Evolutionary conservation across 2,888 invertebrate genomes (phyloP), one percentile per base, ranked within the genome.

Genomic region (Leptinotarsa haldemani): DNA sequence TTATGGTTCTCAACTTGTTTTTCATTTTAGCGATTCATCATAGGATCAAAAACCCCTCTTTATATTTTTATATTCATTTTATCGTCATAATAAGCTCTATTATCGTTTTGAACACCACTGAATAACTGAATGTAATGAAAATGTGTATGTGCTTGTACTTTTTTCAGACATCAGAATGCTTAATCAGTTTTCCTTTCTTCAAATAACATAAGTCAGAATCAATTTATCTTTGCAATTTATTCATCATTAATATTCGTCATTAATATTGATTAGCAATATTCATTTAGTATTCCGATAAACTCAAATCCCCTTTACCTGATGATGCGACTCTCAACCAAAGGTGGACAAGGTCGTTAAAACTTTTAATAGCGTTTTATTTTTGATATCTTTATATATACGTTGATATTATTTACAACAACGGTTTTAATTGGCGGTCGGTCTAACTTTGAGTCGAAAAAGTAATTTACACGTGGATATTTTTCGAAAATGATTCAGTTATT

Each of bases 381-480:
- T 74, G 73, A 74, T 70, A 70, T 74, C 70, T 74, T 74, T 64
- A 74, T 73, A 53, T 64, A 74, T 73, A 53, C 56, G 64, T 40
- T 65, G 46, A 58, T 46, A 67, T 52, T 68, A 71, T 68, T 71
- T 71, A 71, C 22, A 68, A 63, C 25, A 16, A 5, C n/a, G 25
- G 1, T n/a, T 56, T 20, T 56, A 56, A 56, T 56, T 56, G 56
- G 56, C 56, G 22, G 50, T 50, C 50, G 20, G 20, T 56, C 16
- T 16, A 52, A 18, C 18, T 52, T 52, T 52, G 7, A 18, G 52
- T 18, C 18, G 52, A 52, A 16, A 1, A 56, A 56, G 13, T 20
- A 40, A 40, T 9, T 12, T 40, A 56, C 9, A 22, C 3, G 56
- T 12, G 18, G 12, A 22, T 22, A 18, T n/a, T 56, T 56, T 22